These are phyloP conservation scores for Cyphomyrus discorhynchus DNA, from an alignment of 2,113 vertebrate species.

Conservation along the genomic window DNA sequence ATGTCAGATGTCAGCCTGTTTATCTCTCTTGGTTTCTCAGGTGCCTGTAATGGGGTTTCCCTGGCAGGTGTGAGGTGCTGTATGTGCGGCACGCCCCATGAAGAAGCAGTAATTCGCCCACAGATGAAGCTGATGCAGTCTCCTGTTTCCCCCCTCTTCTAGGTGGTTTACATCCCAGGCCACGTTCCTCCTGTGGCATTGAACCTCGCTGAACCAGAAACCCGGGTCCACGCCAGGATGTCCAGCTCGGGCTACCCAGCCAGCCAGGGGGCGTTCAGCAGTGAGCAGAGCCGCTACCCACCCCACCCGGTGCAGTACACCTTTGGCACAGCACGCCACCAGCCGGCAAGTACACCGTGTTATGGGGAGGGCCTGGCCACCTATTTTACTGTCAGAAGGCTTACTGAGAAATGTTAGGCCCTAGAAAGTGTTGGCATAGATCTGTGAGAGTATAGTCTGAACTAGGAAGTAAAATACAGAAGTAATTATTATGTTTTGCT, in stretches of 20 bases:
- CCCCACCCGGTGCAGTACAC: slow-evolving; percentile 88
- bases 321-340: slow-evolving; percentile 78
- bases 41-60: neutral
- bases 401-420: neutral
- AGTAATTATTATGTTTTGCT: neutral
- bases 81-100: neutral
- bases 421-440: neutral
- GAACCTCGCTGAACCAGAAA: slow-evolving; percentile 67
- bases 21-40: neutral
- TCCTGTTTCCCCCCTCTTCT: slow-evolving; percentile 18
- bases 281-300: slow-evolving; percentile 87
- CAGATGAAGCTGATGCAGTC: neutral
- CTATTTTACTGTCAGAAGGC: neutral
- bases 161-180: slow-evolving; percentile 73
- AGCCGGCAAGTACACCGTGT: slow-evolving; percentile 67
- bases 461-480: neutral
- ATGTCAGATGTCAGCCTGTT: neutral
- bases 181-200: slow-evolving; percentile 69
- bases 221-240: slow-evolving; percentile 67
- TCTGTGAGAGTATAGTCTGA: neutral
- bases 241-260: slow-evolving; percentile 96
- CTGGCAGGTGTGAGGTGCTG: neutral
- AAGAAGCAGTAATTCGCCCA: neutral
- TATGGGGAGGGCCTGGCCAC: neutral
- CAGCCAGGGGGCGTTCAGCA: slow-evolving; percentile 92